Conservation (phyloP, 2,888 invertebrate genomes). For the Chalcosyrphus nemorum region DNA sequence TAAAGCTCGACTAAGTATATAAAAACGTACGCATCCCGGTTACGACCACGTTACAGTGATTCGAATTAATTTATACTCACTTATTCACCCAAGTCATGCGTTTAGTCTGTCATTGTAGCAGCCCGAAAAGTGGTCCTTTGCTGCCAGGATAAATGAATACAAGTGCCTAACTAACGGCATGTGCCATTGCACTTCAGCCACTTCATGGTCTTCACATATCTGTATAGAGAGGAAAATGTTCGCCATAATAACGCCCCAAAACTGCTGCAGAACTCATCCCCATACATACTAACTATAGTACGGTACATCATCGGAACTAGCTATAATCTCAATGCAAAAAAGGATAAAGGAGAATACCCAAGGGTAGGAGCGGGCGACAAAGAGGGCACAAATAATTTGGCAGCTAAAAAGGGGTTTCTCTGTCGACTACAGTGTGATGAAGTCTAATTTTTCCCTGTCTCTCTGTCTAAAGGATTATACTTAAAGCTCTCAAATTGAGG, state of each 20-base stretch:
- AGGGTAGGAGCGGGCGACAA: too few species aligned
- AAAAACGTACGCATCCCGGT: conserved; percentile 65
- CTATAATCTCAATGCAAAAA: conserved; percentile 60
- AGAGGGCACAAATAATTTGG: conserved; percentile 38
- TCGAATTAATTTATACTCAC: conserved; percentile 74
- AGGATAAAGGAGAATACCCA: background rate
- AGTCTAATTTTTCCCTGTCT: conserved; percentile 43
- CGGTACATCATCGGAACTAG: conserved; percentile 28
- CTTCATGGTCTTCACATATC: conserved; percentile 48
- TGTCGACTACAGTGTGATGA: background rate
- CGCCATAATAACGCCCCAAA: conserved; percentile 50
- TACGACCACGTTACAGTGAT: conserved; percentile 74
- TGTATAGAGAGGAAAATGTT: conserved; percentile 29
- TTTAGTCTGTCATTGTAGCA: conserved; percentile 66
- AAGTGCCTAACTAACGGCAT: conserved; percentile 66
- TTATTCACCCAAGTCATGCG: conserved; percentile 71
- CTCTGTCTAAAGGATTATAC: conserved; percentile 55
- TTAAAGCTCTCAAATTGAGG: conserved; percentile 59
- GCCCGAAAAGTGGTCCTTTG: conserved; percentile 47
- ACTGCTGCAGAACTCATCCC: conserved; percentile 38
- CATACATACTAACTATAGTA: background rate
- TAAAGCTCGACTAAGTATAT: conserved; percentile 36
- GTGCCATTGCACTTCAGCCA: conserved; percentile 66
- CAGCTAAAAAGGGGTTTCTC: conserved; percentile 36
- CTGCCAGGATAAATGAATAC: conserved; percentile 65